Evolutionary conservation across 2,888 invertebrate genomes (phyloP).

Genomic region (Drosophila meridionalis): DNA sequence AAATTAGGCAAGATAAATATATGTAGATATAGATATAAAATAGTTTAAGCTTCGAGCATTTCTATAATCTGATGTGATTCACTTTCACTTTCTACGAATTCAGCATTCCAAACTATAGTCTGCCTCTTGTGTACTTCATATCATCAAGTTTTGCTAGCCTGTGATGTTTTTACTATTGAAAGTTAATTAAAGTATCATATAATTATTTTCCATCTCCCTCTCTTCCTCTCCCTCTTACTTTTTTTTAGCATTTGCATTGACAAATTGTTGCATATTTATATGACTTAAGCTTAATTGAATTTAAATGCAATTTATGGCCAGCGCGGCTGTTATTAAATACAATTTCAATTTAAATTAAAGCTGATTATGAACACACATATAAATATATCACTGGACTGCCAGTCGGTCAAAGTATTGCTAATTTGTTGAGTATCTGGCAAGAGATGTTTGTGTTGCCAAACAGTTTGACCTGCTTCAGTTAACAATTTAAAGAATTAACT

Average conservation of each 20-base stretch:
- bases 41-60: too few species aligned
- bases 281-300: slow-evolving; percentile 33
- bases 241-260: not conserved
- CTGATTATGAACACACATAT: slow-evolving; percentile 41
- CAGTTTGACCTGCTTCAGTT: not conserved
- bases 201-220: not conserved
- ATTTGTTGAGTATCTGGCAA: not conserved
- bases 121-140: not conserved
- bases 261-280: not conserved
- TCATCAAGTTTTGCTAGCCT: not conserved
- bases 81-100: too few species aligned
- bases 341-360: slow-evolving; percentile 37
- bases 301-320: slow-evolving; percentile 30
- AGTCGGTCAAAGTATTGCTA: slow-evolving; percentile 4
- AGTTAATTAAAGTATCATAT: slow-evolving; percentile 1
- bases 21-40: too few species aligned
- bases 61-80: too few species aligned
- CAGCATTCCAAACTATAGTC: not conserved
- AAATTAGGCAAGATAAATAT: not conserved
- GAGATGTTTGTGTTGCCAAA: not conserved
- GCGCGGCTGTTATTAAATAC: slow-evolving; percentile 25
- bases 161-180: not conserved
- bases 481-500: not conserved
- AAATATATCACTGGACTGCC: slow-evolving; percentile 1
- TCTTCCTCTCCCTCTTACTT: not conserved